Evolutionary conservation across 2,797 vertebrate genomes (phyloP).

Genomic region (Scomberomorus guttatus): DNA sequence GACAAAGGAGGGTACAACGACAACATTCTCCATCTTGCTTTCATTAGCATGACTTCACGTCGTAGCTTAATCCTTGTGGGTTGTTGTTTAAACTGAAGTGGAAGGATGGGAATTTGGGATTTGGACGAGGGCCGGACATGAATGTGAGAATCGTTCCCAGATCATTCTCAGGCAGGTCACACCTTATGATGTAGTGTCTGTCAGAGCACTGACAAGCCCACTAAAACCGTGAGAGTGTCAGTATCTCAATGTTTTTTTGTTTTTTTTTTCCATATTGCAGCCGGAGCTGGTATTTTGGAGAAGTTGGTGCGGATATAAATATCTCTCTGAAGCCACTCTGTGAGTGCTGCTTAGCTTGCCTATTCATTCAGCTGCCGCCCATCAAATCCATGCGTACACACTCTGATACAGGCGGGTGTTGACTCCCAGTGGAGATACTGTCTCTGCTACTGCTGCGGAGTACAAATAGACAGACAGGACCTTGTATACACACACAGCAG

Average conservation of each 20-base stretch:
- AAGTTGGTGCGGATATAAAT: constrained; percentile 44
- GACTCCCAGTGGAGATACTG: constrained; percentile 51
- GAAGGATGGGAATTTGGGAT: constrained; percentile 58
- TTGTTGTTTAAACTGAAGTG: constrained; percentile 40
- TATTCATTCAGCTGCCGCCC: constrained; percentile 30
- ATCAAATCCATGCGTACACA: constrained; percentile 29
- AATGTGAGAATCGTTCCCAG: constrained; percentile 59
- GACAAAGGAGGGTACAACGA: constrained; percentile 40
- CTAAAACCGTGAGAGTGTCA: constrained; percentile 35
- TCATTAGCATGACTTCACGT: constrained; percentile 26
- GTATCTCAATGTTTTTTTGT: not conserved
- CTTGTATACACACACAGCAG: constrained; percentile 39
- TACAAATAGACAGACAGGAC: constrained; percentile 59
- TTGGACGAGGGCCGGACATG: constrained; percentile 28
- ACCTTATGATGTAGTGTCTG: constrained; percentile 73
- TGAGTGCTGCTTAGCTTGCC: constrained; percentile 17
- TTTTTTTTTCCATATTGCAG: not conserved
- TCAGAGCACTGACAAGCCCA: constrained; percentile 5
- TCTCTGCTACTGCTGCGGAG: constrained; percentile 50
- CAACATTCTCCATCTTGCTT: constrained; percentile 24
- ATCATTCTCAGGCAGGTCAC: constrained; percentile 60
- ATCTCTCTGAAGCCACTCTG: constrained; percentile 33
- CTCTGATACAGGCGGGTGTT: constrained; percentile 37
- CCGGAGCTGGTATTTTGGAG: constrained; percentile 25
- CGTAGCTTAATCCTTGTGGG: constrained; percentile 26